Percentiles rank a stretch among this genome's conserved stretches.
Evolutionary conservation across 1,140 invertebrate genomes (phyloP).

Genomic region (Anoplolepis gracilipes): DNA sequence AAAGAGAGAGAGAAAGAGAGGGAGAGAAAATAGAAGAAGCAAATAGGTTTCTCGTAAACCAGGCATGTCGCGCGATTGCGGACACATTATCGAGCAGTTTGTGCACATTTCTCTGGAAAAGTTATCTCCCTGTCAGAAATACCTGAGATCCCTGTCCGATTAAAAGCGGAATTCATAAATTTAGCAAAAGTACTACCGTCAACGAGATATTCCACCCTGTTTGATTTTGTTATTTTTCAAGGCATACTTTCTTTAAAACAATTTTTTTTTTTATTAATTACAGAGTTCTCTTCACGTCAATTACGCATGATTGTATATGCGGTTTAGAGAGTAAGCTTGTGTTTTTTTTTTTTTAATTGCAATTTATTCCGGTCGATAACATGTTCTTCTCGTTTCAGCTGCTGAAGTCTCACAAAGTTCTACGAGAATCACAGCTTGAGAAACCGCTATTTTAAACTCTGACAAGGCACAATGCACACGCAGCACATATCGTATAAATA

Average conservation of each 20-base stretch:
- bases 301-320: neutral
- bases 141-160: neutral
- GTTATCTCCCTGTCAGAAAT: slow-evolving; percentile 12
- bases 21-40: neutral
- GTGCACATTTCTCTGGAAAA: slow-evolving; percentile 20
- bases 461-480: slow-evolving; percentile 5
- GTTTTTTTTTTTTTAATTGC: slow-evolving; percentile 2
- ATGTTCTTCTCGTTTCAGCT: neutral
- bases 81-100: slow-evolving; percentile 18
- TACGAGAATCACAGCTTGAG: slow-evolving; percentile 5
- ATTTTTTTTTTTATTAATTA: slow-evolving; percentile 12
- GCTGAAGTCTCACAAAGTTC: slow-evolving; percentile 12
- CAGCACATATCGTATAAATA: slow-evolving; percentile 12
- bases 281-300: neutral
- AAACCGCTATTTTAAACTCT: slow-evolving; percentile 47
- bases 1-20: neutral
- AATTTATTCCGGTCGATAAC: slow-evolving; percentile 36
- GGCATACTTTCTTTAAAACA: neutral
- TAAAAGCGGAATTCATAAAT: neutral
- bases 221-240: neutral
- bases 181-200: slow-evolving; percentile 22
- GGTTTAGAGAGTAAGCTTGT: slow-evolving; percentile 19
- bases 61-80: slow-evolving; percentile 26
- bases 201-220: neutral
- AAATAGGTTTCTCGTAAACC: neutral